These are phyloP conservation scores for Caretta caretta DNA, from an alignment of 2,113 vertebrate species.

Conservation along the genomic window DNA sequence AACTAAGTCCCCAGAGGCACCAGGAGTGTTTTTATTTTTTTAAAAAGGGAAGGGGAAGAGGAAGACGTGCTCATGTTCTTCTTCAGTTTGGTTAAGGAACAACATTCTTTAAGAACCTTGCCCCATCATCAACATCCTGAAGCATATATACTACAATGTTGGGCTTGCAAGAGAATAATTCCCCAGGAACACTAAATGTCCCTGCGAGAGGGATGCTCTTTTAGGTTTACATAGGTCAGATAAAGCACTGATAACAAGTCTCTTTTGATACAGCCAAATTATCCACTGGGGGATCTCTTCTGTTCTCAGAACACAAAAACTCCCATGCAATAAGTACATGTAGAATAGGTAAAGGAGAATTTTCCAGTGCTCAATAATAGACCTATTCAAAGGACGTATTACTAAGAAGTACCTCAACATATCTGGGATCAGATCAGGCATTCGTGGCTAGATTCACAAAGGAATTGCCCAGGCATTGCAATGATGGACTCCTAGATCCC, in stretches of 20 bases:
- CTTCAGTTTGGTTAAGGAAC: background rate
- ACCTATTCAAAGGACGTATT: background rate
- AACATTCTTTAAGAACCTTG: background rate
- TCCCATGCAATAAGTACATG: background rate
- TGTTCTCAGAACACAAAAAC: background rate
- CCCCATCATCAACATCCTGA: background rate
- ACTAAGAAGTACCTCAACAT: no score
- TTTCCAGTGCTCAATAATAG: background rate
- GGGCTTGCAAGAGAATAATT: background rate
- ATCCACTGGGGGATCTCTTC: background rate
- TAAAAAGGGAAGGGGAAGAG: no score
- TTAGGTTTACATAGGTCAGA: background rate
- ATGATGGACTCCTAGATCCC: no score
- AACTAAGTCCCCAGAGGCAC: no score
- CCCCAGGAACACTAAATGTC: background rate
- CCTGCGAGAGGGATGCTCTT: background rate
- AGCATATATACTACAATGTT: background rate
- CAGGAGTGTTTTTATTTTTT: no score
- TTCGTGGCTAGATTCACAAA: no score
- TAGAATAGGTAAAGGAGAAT: background rate
- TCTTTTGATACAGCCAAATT: background rate
- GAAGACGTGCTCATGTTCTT: background rate
- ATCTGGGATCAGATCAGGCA: no score
- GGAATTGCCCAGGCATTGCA: no score
- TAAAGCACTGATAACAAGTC: background rate